These are phyloP conservation scores for Varecia variegata DNA, from an alignment of 2,797 vertebrate genomes.

Conservation along the genomic window DNA sequence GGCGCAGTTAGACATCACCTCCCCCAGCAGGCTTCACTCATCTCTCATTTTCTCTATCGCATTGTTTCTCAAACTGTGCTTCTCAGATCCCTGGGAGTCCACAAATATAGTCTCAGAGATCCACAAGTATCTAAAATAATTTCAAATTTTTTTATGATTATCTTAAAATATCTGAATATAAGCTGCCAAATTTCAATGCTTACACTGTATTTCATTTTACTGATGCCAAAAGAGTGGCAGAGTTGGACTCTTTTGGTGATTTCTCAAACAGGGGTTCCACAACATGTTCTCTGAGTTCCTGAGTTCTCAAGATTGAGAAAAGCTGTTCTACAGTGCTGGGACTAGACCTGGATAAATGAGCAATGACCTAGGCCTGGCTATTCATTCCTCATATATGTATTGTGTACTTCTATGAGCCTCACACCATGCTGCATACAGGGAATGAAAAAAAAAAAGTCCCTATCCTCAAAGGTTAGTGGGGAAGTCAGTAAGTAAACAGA, in stretches of 20 bases:
- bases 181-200: background rate
- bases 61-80: background rate
- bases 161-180: background rate
- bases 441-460: background rate
- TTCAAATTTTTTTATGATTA: background rate
- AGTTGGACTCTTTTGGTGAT: background rate
- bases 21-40: background rate
- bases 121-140: background rate
- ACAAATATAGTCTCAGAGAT: background rate
- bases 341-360: background rate
- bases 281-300: background rate
- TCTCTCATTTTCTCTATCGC: background rate
- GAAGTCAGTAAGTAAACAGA: background rate
- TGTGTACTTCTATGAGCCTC: background rate
- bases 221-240: background rate
- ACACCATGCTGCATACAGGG: fast-evolving
- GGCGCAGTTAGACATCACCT: too few species aligned
- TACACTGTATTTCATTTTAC: background rate
- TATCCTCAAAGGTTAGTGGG: background rate
- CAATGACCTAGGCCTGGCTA: background rate
- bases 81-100: background rate
- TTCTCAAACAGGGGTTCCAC: background rate
- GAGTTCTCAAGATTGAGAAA: background rate
- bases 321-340: background rate
- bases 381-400: background rate